These are phyloP conservation scores for Myripristis jacobus DNA, from an alignment of 2,797 vertebrate genomes.

Conservation along the genomic window DNA sequence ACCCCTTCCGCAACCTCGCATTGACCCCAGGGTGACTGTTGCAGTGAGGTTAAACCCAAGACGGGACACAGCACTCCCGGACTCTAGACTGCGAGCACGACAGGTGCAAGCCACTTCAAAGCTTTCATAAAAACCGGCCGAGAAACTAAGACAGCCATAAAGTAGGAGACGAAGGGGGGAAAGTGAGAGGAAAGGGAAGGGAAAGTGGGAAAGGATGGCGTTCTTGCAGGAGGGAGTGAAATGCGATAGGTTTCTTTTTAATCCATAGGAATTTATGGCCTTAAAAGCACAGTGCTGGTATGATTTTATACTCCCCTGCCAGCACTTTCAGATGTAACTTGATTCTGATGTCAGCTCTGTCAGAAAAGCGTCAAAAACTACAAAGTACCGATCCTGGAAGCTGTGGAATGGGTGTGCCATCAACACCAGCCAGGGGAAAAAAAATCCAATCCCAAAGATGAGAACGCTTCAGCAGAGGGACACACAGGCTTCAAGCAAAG, in stretches of 20 bases:
- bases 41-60: constrained; percentile 78
- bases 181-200: neutral
- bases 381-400: constrained; percentile 5
- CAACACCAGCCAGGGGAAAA: neutral
- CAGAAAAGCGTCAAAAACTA: constrained; percentile 3
- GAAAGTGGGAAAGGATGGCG: constrained; percentile 16
- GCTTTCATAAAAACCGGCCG: constrained; percentile 39
- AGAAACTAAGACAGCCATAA: constrained; percentile 38
- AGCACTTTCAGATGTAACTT: constrained; percentile 23
- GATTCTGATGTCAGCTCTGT: constrained; percentile 28
- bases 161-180: constrained; percentile 7
- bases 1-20: constrained; percentile 72
- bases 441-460: neutral
- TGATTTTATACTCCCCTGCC: constrained; percentile 36
- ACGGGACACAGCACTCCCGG: constrained; percentile 62
- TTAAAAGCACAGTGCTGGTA: constrained; percentile 37
- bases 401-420: constrained; percentile 19
- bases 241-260: constrained; percentile 47
- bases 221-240: constrained; percentile 18
- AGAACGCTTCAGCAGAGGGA: neutral
- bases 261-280: constrained; percentile 48
- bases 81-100: constrained; percentile 78
- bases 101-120: constrained; percentile 82
- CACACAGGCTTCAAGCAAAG: neutral
- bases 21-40: constrained; percentile 83